phyloP scores from a whole-genome alignment of 1,140 invertebrate genomes.

The Conus betulinus region DNA sequence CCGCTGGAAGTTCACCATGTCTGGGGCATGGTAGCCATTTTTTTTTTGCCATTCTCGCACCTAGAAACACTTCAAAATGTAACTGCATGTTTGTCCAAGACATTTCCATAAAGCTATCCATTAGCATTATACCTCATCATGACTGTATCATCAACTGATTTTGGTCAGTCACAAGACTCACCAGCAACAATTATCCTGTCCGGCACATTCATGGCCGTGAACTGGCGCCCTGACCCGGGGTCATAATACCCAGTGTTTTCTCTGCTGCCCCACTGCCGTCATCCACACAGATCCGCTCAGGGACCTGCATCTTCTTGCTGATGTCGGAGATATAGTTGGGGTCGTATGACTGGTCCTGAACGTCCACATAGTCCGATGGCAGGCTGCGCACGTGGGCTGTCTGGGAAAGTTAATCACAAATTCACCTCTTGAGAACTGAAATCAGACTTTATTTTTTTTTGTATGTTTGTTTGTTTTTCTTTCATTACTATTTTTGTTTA shows the following conservation, averaged over 20 bases:
- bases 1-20: no score
- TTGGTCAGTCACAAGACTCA: constrained; percentile 16
- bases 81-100: no score
- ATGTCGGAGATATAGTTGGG: constrained; percentile 64
- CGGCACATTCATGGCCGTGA: constrained; percentile 54
- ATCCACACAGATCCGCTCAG: constrained; percentile 50
- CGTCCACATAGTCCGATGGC: constrained; percentile 69
- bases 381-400: constrained; percentile 54
- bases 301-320: constrained; percentile 67
- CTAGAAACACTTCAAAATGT: no score
- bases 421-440: not conserved
- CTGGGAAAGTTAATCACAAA: not conserved
- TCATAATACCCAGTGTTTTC: not conserved
- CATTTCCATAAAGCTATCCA: no score
- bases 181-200: constrained; percentile 61
- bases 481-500: no score
- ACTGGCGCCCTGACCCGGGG: constrained; percentile 10
- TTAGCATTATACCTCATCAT: no score
- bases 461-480: no score
- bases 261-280: constrained; percentile 28
- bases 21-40: no score
- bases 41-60: no score
- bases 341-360: constrained; percentile 61
- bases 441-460: not conserved
- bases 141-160: no score